Evolutionary conservation across 2,888 invertebrate species (phyloP).

Genomic region (Zaprionus lineosus): DNA sequence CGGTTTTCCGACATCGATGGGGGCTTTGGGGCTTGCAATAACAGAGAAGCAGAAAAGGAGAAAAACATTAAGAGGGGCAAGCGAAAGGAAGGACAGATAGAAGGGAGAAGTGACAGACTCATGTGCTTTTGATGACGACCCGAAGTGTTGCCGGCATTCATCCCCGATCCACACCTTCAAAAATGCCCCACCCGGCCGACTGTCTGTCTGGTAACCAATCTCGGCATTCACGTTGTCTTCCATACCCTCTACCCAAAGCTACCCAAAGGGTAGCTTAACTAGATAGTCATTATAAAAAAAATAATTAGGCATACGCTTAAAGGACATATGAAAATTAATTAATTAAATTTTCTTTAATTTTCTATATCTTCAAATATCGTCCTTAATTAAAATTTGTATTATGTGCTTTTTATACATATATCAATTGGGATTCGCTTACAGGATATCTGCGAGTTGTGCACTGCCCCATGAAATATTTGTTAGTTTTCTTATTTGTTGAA

Average conservation of each 20-base stretch:
- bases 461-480: too few species aligned
- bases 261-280: neutral
- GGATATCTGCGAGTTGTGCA: constrained; percentile 10
- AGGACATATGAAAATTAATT: too few species aligned
- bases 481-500: constrained; percentile 9
- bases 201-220: constrained; percentile 54
- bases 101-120: constrained; percentile 26
- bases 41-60: neutral
- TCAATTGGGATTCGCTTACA: too few species aligned
- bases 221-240: constrained; percentile 17
- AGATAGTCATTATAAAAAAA: too few species aligned
- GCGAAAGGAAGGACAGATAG: neutral
- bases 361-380: too few species aligned
- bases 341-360: too few species aligned
- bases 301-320: too few species aligned
- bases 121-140: constrained; percentile 61
- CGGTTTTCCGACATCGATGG: constrained; percentile 7
- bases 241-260: constrained; percentile 24
- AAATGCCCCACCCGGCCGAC: constrained; percentile 17
- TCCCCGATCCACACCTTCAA: neutral
- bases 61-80: neutral
- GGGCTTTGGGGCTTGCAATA: neutral
- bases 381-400: too few species aligned
- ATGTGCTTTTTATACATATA: too few species aligned
- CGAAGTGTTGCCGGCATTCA: constrained; percentile 33